Evolutionary conservation across 2,113 vertebrate genomes (phyloP), one percentile per base, ranked within the genome.

Genomic region (Alces alces): DNA sequence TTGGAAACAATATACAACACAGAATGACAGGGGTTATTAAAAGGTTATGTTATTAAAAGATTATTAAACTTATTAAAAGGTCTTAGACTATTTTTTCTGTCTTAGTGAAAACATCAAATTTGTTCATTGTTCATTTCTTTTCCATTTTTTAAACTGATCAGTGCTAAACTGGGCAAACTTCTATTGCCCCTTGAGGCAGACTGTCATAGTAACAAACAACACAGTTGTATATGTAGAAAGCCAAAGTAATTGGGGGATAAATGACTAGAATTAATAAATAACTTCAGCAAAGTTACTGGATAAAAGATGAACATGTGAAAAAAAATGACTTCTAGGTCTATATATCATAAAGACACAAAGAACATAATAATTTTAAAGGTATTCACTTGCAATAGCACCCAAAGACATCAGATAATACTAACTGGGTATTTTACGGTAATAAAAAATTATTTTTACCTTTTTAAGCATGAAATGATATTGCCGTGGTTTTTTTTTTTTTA

Each of bases 201-300:
- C 70, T 61, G 54, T 61, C 66, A 33, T 78, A 43, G 70, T 79
- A 58, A 58, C 12, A 73, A 47, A 39, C 21, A 84, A 54, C 16
- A 60, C 54, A 17, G 52, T 1, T 78, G 25, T 73, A 6, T 52
- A 61, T 8, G 25, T 12, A 82, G 36, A 83, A 66, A 94, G 64
- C 30, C 30, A 55, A 79, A 96, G 55, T 39, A 82, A 66, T 45
- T n/a, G 57, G 45, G 19, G 6, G 27, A 66, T 33, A 89, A 89
- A 57, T 86, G 83, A 83, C 33, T 89, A 84, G 82, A 95, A 80
- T 52, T 61, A 94, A 86, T 86, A 91, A 83, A 47, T 89, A 89
- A 89, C 33, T 66, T 76, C 54, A 95, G n/a, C 39, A 96, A 80
- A 54, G 39, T 36, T 45, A 83, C 16, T 45, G 36, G 64, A 47